Evolutionary conservation across 2,888 invertebrate genomes (phyloP).

Genomic region (Thymelicus sylvestris): DNA sequence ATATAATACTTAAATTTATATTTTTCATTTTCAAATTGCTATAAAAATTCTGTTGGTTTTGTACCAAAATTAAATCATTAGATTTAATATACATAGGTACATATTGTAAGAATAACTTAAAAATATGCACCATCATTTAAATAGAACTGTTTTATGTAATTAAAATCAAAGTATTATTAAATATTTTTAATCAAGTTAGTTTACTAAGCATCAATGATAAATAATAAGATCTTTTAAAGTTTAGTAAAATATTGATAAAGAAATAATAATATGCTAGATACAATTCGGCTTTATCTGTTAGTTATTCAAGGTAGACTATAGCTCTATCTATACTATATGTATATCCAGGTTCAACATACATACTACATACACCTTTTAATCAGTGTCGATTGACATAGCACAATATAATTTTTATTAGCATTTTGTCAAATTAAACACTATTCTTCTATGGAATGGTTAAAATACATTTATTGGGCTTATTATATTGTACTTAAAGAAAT

Average conservation of each 20-base stretch:
- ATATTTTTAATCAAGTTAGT: too few relatives aligned
- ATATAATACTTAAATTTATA: slow-evolving; percentile 10
- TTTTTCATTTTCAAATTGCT: slow-evolving; percentile 27
- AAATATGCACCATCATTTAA: slow-evolving; percentile 33
- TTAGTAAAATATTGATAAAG: too few relatives aligned
- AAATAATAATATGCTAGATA: too few relatives aligned
- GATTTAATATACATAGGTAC: slow-evolving; percentile 38
- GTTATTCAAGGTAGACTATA: too few relatives aligned
- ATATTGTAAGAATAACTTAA: slow-evolving; percentile 9
- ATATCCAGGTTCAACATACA: too few relatives aligned
- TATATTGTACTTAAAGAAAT: slow-evolving; percentile 55
- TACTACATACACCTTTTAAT: too few relatives aligned
- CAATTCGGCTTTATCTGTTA: too few relatives aligned
- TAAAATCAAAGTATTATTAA: too few relatives aligned
- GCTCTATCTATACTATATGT: too few relatives aligned
- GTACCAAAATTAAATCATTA: slow-evolving; percentile 37
- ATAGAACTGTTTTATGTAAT: neutral
- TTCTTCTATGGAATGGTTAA: slow-evolving; percentile 5
- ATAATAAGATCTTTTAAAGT: too few relatives aligned
- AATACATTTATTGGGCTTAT: slow-evolving; percentile 31
- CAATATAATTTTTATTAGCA: neutral
- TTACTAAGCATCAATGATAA: too few relatives aligned
- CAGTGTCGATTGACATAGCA: neutral
- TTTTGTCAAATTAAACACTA: neutral
- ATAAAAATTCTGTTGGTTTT: slow-evolving; percentile 42